Percentiles rank a stretch among this genome's conserved stretches.
Evolutionary conservation across 2,888 invertebrate species (phyloP).

Genomic region (Acholoe squamosa): DNA sequence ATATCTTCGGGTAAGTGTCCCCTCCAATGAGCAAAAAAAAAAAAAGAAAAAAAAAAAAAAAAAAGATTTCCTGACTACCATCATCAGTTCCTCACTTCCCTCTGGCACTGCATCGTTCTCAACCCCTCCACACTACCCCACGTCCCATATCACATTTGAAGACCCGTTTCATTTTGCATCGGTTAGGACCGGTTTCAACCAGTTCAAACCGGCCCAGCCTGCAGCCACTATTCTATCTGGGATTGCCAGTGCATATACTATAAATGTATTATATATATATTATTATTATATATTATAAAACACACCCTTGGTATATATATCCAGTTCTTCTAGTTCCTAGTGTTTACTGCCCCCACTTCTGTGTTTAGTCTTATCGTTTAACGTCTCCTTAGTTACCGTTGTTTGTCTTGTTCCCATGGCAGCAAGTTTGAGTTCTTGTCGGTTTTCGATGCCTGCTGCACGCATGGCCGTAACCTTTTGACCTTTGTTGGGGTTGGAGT

Average conservation of each 20-base stretch:
- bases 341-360: constrained; percentile 48
- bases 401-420: constrained; percentile 60
- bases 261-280: constrained; percentile 61
- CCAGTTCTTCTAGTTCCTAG: constrained; percentile 59
- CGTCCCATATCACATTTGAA: constrained; percentile 38
- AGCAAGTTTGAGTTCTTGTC: constrained; percentile 54
- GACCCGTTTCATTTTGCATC: constrained; percentile 57
- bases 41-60: constrained; percentile 43
- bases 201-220: constrained; percentile 57
- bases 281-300: constrained; percentile 43
- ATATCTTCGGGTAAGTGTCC: constrained; percentile 64
- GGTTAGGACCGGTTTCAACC: constrained; percentile 52
- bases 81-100: constrained; percentile 33
- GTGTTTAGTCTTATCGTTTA: constrained; percentile 61
- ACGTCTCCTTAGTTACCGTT: constrained; percentile 54
- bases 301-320: constrained; percentile 62
- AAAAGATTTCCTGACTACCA: constrained; percentile 35
- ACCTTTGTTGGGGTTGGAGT: constrained; percentile 30
- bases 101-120: constrained; percentile 56
- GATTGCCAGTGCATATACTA: constrained; percentile 62
- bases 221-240: constrained; percentile 45
- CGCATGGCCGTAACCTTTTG: constrained; percentile 56
- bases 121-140: constrained; percentile 49
- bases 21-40: constrained; percentile 41
- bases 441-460: constrained; percentile 59